Conservation (phyloP, 2,888 invertebrate genomes). For the Netelia melanura region DNA sequence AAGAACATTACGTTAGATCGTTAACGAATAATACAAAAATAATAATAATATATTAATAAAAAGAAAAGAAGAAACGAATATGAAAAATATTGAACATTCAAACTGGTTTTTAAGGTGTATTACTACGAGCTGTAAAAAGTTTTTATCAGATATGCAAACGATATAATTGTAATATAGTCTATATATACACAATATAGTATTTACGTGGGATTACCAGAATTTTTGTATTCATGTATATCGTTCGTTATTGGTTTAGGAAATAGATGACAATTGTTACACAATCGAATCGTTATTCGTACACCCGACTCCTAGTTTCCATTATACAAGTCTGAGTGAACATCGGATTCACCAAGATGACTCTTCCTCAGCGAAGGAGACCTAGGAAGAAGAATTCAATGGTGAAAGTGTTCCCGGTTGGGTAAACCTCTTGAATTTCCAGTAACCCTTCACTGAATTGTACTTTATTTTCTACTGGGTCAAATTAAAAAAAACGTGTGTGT, state of each 20-base stretch:
- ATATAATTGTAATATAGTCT: constrained; percentile 74
- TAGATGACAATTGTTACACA: constrained; percentile 64
- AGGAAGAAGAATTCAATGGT: no score
- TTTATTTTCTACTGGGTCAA: no score
- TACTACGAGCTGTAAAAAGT: constrained; percentile 72
- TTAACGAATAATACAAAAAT: neutral
- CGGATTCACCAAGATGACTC: no score
- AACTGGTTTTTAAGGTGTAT: constrained; percentile 70
- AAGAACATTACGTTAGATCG: constrained; percentile 7
- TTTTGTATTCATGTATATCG: constrained; percentile 67
- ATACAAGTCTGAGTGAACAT: no score
- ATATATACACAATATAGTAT: constrained; percentile 47
- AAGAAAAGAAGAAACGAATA: no score
- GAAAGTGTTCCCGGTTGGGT: no score
- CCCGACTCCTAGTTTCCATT: neutral
- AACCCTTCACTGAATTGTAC: no score
- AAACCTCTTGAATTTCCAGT: no score
- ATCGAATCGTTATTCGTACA: neutral
- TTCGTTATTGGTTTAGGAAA: constrained; percentile 67
- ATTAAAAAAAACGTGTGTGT: no score
- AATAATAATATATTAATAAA: no score
- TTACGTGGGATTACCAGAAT: constrained; percentile 62
- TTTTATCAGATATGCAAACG: constrained; percentile 61
- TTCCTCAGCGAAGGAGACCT: no score
- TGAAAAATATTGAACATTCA: constrained; percentile 48